A percentile compares a stretch with the other conserved stretches of the same genome.
Conservation (phyloP, 53 echinoderm and acorn worm genomes). For the Pentamera pediparva region DNA sequence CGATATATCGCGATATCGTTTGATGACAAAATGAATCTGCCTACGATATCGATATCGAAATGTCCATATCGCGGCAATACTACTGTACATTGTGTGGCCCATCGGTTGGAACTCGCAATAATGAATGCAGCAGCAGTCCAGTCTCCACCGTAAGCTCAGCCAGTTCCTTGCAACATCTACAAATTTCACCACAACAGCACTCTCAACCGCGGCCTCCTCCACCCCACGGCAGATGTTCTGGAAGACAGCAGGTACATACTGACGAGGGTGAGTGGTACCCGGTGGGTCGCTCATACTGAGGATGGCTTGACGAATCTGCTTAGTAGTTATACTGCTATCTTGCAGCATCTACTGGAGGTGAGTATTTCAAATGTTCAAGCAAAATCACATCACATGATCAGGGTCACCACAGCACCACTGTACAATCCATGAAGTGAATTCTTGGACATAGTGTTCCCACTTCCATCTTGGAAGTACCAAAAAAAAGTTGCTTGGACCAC, state of each 20-base stretch:
- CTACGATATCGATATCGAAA: no score
- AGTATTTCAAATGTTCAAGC: no score
- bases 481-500: no score
- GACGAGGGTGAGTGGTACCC: not conserved
- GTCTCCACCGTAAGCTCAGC: not conserved
- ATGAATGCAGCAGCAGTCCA: not conserved
- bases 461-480: no score
- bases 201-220: not conserved
- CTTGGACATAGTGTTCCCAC: no score
- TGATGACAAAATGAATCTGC: not conserved
- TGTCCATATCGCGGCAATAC: not conserved
- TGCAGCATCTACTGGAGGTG: slow-evolving; percentile 1
- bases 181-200: not conserved
- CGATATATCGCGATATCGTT: not conserved
- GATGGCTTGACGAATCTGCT: not conserved
- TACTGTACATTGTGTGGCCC: slow-evolving; percentile 1
- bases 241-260: not conserved
- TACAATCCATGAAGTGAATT: no score
- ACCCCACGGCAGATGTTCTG: not conserved
- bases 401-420: no score
- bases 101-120: not conserved
- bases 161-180: not conserved
- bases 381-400: no score
- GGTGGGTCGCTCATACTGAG: not conserved
- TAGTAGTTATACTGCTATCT: not conserved